Base-by-base conservation (phyloP, 2,113 vertebrate species). In the Glaucidium brasilianum region DNA sequence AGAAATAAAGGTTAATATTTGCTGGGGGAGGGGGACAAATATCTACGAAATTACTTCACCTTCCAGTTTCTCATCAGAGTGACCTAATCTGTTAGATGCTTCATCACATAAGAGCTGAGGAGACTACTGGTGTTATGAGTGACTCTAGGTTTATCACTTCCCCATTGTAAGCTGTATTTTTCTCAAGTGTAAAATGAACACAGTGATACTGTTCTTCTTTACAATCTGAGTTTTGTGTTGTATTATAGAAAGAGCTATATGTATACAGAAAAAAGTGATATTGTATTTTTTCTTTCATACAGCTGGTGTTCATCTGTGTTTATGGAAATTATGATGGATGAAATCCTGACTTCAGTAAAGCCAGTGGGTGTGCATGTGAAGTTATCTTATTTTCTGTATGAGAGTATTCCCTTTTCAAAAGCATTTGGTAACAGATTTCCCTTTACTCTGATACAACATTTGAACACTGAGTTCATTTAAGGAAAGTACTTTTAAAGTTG, bases 341-440 rank as follows among this genome's bases (percentile, higher is more conserved):
- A 55, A 71, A 69, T 64, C 7, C 7, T 34, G 22, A 37, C 14
- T 53, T 11, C 4, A 8, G 7, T 43, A 60, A n/a, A 8, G 25
- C 3, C 32, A 76, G 9, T 17, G 5, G 3, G 3, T 10, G 1
- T 41, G 4, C 23, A 68, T 2, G 1, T 15, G 12, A 62, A 39
- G 41, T 60, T 73, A 14, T 3, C 3, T 52, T 45, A 63, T 45
- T 83, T 50, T 59, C 20, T 26, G 0, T n/a, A 5, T 21, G 7
- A 84, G 11, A 64, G 7, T 8, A 4, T 60, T 89, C 7, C 11
- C 2, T 49, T 81, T 73, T 50, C 11, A 45, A 16, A 88, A 63
- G 4, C 4, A 39, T 56, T 68, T 73, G 9, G 3, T 12, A 22
- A 52, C 4, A 64, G 14, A 19, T 77, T 85, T 78, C 14, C 71